Evolutionary conservation across 2,797 vertebrate species (phyloP).

Genomic region (Sus cebifrons): DNA sequence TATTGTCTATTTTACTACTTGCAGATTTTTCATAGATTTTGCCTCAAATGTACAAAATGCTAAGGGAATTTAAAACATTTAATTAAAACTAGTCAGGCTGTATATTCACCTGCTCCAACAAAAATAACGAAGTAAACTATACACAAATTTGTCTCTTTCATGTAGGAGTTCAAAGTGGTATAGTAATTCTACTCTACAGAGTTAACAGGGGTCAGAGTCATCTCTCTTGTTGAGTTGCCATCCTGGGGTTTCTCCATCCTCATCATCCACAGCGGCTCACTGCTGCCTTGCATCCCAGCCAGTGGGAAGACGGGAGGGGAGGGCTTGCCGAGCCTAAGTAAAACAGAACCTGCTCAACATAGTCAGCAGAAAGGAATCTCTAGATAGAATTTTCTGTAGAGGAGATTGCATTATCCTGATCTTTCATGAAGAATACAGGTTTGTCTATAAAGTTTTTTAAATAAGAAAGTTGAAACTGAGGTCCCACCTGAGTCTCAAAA

Average conservation of each 20-base stretch:
- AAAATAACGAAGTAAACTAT: not conserved
- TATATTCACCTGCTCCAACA: not conserved
- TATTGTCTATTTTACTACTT: not conserved
- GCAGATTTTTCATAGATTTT: not conserved
- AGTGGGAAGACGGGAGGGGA: not conserved
- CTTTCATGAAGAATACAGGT: not conserved
- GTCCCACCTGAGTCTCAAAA: not conserved
- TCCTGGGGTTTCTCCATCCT: not conserved
- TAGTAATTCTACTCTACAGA: not conserved
- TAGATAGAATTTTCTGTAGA: not conserved
- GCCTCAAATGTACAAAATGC: not conserved
- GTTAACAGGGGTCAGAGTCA: not conserved
- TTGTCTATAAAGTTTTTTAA: not conserved
- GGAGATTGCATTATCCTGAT: not conserved
- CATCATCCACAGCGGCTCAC: not conserved
- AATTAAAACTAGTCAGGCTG: constrained; percentile 1
- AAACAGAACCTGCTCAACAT: not conserved
- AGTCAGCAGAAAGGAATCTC: not conserved
- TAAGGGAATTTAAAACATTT: constrained; percentile 3
- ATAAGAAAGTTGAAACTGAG: not conserved
- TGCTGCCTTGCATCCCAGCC: not conserved
- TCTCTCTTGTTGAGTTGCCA: not conserved
- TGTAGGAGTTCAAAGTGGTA: not conserved
- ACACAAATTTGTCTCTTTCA: not conserved
- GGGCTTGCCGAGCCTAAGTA: not conserved